Base-by-base conservation (phyloP, 2,113 vertebrate species). In the Chionis minor region DNA sequence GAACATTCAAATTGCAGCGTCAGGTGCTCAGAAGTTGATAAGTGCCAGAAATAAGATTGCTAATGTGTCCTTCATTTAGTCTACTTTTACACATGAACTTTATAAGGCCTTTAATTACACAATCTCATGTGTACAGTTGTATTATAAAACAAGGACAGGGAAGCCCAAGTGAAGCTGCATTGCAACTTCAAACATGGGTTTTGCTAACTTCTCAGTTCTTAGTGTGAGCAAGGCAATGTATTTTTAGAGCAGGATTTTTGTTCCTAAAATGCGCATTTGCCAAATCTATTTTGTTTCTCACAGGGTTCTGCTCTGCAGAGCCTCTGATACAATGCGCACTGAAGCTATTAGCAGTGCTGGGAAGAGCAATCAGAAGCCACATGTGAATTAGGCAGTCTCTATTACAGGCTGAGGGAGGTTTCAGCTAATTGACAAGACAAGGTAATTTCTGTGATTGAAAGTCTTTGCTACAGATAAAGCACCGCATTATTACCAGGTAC, bases 401-500 rank as follows among this genome's bases (percentile, higher is more conserved):
- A 42, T 92, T 85, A 88, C 45, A 90, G 73, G 40, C 78, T 90
- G 70, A 89, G 35, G 2, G 2, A 95, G 38, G 77, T 82, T 81
- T 82, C 89, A 77, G 67, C 40, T 91, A 95, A 95, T 80, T 94
- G 91, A 96, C 45, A 74, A 94, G 86, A 85, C 35, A 77, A 70
- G 88, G 91, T 86, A 81, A 92, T 94, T 91, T 86, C 66, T 85
- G 92, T 75, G 72, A 96, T 58, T 90, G 72, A 90, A 94, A 90
- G 77, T 86, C 79, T 73, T 82, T 95, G 59, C 72, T n/a, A 51
- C 51, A 96, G 72, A 91, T 75, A 90, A 94, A 93, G 62, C 27
- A 79, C 51, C 2, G 0, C 33, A 28, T 72, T 96, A 67, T 80
- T 94, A 88, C 84, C 89, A 92, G 80, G 58, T 84, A 30, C n/a